A percentile compares a stretch with the other conserved stretches of the same genome.
phyloP scores from a whole-genome alignment of 1,140 invertebrate species.

The Drosophila insularis region DNA sequence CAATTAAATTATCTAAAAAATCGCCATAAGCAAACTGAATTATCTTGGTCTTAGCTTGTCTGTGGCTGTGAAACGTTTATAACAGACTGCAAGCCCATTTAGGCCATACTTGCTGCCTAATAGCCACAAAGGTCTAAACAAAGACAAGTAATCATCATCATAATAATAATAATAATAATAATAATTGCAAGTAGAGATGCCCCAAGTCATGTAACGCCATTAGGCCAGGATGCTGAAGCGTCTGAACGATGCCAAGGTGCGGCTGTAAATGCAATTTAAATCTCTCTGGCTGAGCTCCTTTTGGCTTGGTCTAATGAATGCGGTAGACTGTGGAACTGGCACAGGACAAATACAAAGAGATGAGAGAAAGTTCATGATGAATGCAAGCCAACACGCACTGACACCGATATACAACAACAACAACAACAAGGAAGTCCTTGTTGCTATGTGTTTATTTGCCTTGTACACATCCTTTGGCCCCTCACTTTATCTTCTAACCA shows the following conservation, averaged over 20 bases:
- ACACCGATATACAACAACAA: conserved; percentile 42
- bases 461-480: conserved; percentile 1
- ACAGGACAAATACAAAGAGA: conserved; percentile 68
- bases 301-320: conserved; percentile 76
- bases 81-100: conserved; percentile 37
- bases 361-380: conserved; percentile 14
- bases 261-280: conserved; percentile 75
- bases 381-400: conserved; percentile 52
- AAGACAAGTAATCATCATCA: conserved; percentile 46
- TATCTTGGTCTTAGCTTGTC: conserved; percentile 25
- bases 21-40: conserved; percentile 19
- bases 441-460: conserved; percentile 41
- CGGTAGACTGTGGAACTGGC: conserved; percentile 75
- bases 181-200: conserved; percentile 49
- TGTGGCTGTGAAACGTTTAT: conserved; percentile 26
- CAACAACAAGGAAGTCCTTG: conserved; percentile 46
- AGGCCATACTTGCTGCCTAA: conserved; percentile 18
- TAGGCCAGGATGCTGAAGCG: conserved; percentile 38
- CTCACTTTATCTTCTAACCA: conserved; percentile 25
- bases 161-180: conserved; percentile 40
- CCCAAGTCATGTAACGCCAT: conserved; percentile 69
- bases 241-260: conserved; percentile 10
- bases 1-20: conserved; percentile 14
- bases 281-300: conserved; percentile 50
- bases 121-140: conserved; percentile 27